Percentiles rank a stretch among this genome's conserved stretches.
phyloP scores from a whole-genome alignment of 1,140 invertebrate genomes.

The Pararge aegeria region DNA sequence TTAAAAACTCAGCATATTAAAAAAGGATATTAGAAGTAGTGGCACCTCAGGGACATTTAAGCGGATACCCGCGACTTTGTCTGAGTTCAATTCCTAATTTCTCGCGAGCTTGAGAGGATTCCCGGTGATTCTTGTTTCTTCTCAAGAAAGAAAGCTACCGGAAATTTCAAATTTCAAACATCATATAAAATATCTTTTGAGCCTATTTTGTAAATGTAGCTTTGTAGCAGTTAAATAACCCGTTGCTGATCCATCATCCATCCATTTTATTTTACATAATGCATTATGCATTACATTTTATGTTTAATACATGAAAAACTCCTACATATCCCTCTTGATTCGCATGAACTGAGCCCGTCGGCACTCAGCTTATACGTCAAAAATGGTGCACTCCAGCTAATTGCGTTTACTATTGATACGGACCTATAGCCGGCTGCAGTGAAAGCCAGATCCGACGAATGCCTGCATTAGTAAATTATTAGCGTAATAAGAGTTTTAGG shows the following conservation, averaged over 20 bases:
- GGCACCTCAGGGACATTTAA: too few relatives aligned
- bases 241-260: background rate
- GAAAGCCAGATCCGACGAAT: conserved; percentile 34
- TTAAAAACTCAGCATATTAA: too few relatives aligned
- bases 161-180: too few relatives aligned
- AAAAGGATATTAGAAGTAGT: too few relatives aligned
- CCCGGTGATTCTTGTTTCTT: too few relatives aligned
- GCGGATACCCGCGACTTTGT: too few relatives aligned
- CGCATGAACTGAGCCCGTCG: conserved; percentile 38
- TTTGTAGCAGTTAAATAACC: too few relatives aligned
- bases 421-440: conserved; percentile 42
- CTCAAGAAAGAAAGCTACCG: too few relatives aligned
- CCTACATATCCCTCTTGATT: conserved; percentile 38
- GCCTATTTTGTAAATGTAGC: too few relatives aligned
- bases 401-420: conserved; percentile 72
- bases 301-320: background rate
- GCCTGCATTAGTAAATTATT: conserved; percentile 51
- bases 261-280: background rate
- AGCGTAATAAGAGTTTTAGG: conserved; percentile 39
- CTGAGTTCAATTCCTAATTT: too few relatives aligned
- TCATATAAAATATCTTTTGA: too few relatives aligned
- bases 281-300: background rate
- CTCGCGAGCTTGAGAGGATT: too few relatives aligned
- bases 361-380: conserved; percentile 66
- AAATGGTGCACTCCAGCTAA: conserved; percentile 76